Percentiles rank a stretch among this genome's conserved stretches.
These are phyloP conservation scores for Euspilapteryx auroguttella DNA, from an alignment of 2,888 invertebrate species.

Conservation along the genomic window DNA sequence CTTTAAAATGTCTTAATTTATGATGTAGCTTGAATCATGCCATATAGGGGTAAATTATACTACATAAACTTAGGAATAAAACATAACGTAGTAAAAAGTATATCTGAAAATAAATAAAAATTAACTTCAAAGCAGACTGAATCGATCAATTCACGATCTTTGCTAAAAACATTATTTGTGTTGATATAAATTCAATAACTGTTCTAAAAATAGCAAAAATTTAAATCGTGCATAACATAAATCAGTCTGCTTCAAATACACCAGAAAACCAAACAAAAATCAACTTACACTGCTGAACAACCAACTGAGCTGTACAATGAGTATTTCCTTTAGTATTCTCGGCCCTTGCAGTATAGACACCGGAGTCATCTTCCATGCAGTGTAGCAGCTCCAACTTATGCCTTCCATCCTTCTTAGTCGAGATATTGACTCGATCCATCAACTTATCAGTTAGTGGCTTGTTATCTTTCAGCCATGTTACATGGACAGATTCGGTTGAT, in stretches of 20 bases:
- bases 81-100: too few species aligned
- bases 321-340: conserved; percentile 78
- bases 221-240: too few species aligned
- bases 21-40: too few species aligned
- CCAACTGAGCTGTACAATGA: conserved; percentile 84
- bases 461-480: conserved; percentile 89
- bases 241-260: not conserved
- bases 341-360: conserved; percentile 88
- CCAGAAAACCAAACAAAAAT: not conserved
- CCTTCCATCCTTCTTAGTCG: conserved; percentile 54
- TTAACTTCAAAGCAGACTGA: too few species aligned
- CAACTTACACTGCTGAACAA: conserved; percentile 80
- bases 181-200: too few species aligned
- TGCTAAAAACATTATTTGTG: too few species aligned
- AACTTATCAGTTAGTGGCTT: conserved; percentile 74
- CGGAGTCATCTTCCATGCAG: conserved; percentile 78
- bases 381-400: conserved; percentile 77
- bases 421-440: conserved; percentile 71
- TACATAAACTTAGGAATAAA: too few species aligned
- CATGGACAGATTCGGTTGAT: conserved; percentile 61
- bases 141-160: too few species aligned
- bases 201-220: too few species aligned
- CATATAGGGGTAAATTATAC: too few species aligned
- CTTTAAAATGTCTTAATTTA: too few species aligned
- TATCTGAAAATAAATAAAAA: too few species aligned